These are phyloP conservation scores for Falcaria lacertinaria DNA, from an alignment of 2,888 invertebrate species.

Conservation along the genomic window DNA sequence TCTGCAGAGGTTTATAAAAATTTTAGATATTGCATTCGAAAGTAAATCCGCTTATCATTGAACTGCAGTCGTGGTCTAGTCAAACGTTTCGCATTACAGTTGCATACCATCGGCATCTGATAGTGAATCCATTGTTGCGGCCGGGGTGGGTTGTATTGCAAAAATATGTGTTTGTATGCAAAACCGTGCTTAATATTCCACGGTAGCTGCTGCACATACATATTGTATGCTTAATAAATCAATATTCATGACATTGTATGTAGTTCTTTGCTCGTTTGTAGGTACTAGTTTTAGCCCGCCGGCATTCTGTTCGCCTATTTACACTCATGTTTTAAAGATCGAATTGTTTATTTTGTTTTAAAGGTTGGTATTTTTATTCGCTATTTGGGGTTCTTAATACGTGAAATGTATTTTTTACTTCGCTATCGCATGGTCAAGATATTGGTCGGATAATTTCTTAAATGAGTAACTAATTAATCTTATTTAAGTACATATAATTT, in stretches of 20 bases:
- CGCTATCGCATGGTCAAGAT: too few relatives aligned
- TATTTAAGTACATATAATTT: too few relatives aligned
- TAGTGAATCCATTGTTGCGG: slow-evolving; percentile 42
- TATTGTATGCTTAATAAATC: slow-evolving; percentile 39
- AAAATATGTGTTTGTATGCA: slow-evolving; percentile 72
- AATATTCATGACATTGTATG: slow-evolving; percentile 52
- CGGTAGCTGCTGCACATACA: slow-evolving; percentile 22
- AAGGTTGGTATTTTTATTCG: neutral
- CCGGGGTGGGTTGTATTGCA: slow-evolving; percentile 32
- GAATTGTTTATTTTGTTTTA: neutral
- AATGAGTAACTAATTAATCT: too few relatives aligned
- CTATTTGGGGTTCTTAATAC: neutral
- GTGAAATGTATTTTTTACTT: too few relatives aligned
- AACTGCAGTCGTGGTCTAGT: neutral
- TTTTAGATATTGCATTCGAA: too few relatives aligned
- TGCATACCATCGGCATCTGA: slow-evolving; percentile 46
- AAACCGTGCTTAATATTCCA: slow-evolving; percentile 61
- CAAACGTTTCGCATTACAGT: slow-evolving; percentile 21
- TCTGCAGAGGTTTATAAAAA: too few relatives aligned
- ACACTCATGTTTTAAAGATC: neutral
- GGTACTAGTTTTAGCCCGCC: slow-evolving; percentile 1
- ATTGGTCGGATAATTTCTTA: too few relatives aligned
- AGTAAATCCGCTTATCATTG: too few relatives aligned
- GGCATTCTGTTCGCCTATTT: slow-evolving; percentile 1
- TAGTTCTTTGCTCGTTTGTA: neutral